Base-by-base conservation (phyloP, 2,888 invertebrate genomes). In the Protonemura montana region DNA sequence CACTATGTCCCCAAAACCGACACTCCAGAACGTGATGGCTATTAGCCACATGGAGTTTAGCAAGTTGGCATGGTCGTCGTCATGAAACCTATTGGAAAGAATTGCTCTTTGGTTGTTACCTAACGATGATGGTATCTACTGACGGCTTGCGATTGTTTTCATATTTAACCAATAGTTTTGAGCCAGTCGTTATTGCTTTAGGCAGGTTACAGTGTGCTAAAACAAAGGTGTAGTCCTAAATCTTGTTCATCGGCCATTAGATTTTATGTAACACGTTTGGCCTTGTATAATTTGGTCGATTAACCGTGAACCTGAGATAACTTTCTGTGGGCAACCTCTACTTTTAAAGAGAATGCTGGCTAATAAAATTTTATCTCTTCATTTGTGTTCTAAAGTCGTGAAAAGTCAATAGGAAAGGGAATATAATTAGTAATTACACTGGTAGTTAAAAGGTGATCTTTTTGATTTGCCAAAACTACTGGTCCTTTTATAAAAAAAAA, bases 1-100 rank as follows among this genome's bases (percentile, higher is more conserved):
- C 92, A 99, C 99, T 92, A 99, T 98, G 94, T 99, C 99, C 92
- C 99, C 99, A 94, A 99, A 99, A 92, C 99, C 99, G 91, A 99
- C 98, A 93, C 99, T 99, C 92, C 99, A 96, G 95, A 99, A 99
- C 91, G 99, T 99, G 92, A 99, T 99, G 91, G 99, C 98, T 92
- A 99, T 99, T 93, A 99, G 96, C 99, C 99, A 99, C 98, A 99
- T 98, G 91, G 99, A 98, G 94, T 99, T 99, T 92, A 98, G 95
- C 92, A 99, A 96, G 94, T 99, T 99, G 92, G 98, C 98, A 93
- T 99, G 98, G 93, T 98, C 98, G 93, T 97, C 97, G 92, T 99
- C 98, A 94, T 99, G 98, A 94, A 98, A 98, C 95, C 99, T 99
- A 85, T 59, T 16, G 59, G 59, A 59, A 59, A 59, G 59, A 59